Conservation (phyloP, 2,888 invertebrate genomes). For the Lasioglossum oenotherae region DNA sequence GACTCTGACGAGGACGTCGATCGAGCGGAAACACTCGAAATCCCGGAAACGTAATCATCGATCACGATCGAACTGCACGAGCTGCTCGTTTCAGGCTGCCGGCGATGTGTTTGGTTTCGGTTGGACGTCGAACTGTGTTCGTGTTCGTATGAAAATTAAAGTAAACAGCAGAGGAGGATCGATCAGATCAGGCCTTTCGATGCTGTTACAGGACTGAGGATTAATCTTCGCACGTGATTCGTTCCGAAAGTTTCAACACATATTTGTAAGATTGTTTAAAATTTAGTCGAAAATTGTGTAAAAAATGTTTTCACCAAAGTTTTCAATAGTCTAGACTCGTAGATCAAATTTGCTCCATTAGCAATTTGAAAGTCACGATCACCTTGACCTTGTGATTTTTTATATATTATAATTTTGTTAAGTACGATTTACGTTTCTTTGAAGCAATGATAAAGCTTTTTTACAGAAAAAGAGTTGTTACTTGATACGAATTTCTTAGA, state of each 20-base stretch:
- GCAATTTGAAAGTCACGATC: neutral
- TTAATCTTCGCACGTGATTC: neutral
- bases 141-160: conserved; percentile 33
- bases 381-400: too few relatives aligned
- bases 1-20: conserved; percentile 23
- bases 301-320: neutral
- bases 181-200: neutral
- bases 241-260: neutral
- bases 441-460: neutral
- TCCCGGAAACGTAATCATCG: conserved; percentile 2
- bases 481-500: neutral
- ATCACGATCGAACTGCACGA: neutral
- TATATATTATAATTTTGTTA: too few relatives aligned
- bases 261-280: neutral
- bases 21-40: conserved; percentile 14
- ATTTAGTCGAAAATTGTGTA: neutral
- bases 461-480: too few relatives aligned
- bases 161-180: neutral
- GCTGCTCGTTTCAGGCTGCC: neutral
- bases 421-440: neutral
- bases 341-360: neutral
- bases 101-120: neutral
- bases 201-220: neutral
- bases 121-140: conserved; percentile 17
- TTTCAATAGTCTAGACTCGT: neutral